These are phyloP conservation scores for Siderastrea siderea DNA, from an alignment of 92 coral and sea anemone genomes.

Conservation along the genomic window DNA sequence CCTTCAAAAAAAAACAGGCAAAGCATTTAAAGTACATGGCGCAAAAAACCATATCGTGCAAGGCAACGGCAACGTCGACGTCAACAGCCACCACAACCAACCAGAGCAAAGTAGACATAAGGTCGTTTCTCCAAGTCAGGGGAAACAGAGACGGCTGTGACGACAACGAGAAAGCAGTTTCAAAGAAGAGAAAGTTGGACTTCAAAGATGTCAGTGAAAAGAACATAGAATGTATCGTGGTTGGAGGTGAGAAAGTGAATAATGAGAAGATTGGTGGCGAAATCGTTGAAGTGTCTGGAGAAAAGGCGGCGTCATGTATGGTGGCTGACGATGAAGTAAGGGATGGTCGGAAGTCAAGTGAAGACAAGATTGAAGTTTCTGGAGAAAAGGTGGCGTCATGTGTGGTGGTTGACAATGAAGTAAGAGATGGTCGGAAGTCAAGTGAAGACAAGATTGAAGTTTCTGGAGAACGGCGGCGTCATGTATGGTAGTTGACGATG, in stretches of 20 bases:
- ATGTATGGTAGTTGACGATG: no score
- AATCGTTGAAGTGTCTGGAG: constrained; percentile 7
- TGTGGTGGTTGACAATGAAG: constrained; percentile 15
- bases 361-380: background rate
- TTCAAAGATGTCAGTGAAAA: constrained; percentile 27
- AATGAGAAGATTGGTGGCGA: constrained; percentile 31
- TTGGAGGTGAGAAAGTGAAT: constrained; percentile 14
- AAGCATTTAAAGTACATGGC: constrained; percentile 37
- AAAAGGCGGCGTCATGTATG: constrained; percentile 10
- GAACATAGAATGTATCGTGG: constrained; percentile 6
- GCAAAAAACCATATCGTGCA: background rate
- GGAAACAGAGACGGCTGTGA: background rate
- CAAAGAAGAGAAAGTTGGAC: constrained; percentile 35
- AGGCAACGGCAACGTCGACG: constrained; percentile 16
- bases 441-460: constrained; percentile 1
- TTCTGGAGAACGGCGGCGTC: constrained; percentile 14
- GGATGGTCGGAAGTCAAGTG: constrained; percentile 6
- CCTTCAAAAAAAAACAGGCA: constrained; percentile 46
- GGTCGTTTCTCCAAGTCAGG: constrained; percentile 40
- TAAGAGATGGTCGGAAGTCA: constrained; percentile 13
- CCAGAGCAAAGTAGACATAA: constrained; percentile 41
- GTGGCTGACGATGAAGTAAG: constrained; percentile 9
- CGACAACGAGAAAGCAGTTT: constrained; percentile 5
- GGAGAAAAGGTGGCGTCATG: constrained; percentile 8
- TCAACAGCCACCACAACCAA: constrained; percentile 24